A percentile compares a stretch with the other conserved stretches of the same genome.
Evolutionary conservation across 2,888 invertebrate genomes (phyloP).

Genomic region (Pachydiplax longipennis): DNA sequence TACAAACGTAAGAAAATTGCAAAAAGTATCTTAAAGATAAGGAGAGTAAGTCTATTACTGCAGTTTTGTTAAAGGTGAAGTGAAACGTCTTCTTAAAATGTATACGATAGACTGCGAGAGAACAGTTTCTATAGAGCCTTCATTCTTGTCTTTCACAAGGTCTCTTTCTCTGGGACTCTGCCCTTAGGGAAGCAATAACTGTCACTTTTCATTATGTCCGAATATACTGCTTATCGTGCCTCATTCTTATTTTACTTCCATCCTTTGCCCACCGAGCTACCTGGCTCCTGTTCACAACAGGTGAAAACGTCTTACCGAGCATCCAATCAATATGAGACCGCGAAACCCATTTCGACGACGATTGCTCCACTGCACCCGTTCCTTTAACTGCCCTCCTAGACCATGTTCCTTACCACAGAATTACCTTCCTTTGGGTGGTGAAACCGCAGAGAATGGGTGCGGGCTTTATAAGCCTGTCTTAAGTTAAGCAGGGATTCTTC

Average conservation of each 20-base stretch:
- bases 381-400: background rate
- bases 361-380: background rate
- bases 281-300: background rate
- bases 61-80: too few relatives aligned
- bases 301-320: background rate
- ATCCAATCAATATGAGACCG: background rate
- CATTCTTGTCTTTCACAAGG: background rate
- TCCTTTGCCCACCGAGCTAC: background rate
- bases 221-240: background rate
- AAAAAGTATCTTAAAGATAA: too few relatives aligned
- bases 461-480: background rate
- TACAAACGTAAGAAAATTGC: too few relatives aligned
- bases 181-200: background rate
- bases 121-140: background rate
- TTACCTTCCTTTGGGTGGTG: background rate
- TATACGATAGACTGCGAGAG: background rate
- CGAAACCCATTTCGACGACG: background rate
- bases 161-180: background rate
- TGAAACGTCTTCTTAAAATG: background rate
- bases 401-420: background rate
- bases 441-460: background rate
- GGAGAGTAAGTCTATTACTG: background rate
- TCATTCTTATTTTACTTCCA: background rate
- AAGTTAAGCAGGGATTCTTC: background rate
- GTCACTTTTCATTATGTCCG: background rate